Percentiles rank a stretch among this genome's conserved stretches.
These are phyloP conservation scores for Triplophysa dalaica DNA, from an alignment of 2,113 vertebrate genomes.

Conservation along the genomic window DNA sequence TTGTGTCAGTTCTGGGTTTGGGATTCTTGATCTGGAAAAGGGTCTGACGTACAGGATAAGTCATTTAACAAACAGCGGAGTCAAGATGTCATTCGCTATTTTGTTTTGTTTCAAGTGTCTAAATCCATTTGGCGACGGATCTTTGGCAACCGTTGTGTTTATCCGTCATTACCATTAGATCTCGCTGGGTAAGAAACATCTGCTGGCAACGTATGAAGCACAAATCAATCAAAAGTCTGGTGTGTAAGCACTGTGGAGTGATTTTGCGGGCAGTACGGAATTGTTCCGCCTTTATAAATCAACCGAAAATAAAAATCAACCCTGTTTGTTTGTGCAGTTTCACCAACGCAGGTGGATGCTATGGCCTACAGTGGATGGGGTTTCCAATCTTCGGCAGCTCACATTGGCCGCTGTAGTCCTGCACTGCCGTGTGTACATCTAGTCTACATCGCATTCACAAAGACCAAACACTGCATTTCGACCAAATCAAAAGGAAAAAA, in stretches of 20 bases:
- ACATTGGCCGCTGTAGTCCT: not conserved
- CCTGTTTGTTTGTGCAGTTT: slow-evolving; percentile 33
- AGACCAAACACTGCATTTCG: slow-evolving; percentile 33
- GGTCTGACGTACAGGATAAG: slow-evolving; percentile 4
- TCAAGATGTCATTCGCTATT: slow-evolving; percentile 27
- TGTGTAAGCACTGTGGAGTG: slow-evolving; percentile 31
- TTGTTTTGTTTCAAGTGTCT: slow-evolving; percentile 35
- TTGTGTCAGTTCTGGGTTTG: too few relatives aligned
- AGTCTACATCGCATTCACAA: slow-evolving; percentile 27
- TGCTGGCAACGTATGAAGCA: slow-evolving; percentile 52
- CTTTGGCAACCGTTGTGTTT: slow-evolving; percentile 80
- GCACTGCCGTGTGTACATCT: slow-evolving; percentile 43
- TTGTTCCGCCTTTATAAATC: slow-evolving; percentile 41
- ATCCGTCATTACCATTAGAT: slow-evolving; percentile 58
- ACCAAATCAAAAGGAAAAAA: slow-evolving; percentile 26
- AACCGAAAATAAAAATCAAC: too few relatives aligned
- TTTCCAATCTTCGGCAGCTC: too few relatives aligned
- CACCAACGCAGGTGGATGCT: not conserved
- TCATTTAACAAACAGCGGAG: slow-evolving; percentile 23
- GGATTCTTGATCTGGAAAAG: not conserved
- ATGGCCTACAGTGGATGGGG: not conserved
- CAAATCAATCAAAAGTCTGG: slow-evolving; percentile 45
- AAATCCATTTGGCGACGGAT: slow-evolving; percentile 64
- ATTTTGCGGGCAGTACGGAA: slow-evolving; percentile 37
- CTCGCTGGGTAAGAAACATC: slow-evolving; percentile 56